Evolutionary conservation across 2,113 vertebrate genomes (phyloP), one percentile per base, ranked within the genome.

Genomic region (Hippotragus niger): DNA sequence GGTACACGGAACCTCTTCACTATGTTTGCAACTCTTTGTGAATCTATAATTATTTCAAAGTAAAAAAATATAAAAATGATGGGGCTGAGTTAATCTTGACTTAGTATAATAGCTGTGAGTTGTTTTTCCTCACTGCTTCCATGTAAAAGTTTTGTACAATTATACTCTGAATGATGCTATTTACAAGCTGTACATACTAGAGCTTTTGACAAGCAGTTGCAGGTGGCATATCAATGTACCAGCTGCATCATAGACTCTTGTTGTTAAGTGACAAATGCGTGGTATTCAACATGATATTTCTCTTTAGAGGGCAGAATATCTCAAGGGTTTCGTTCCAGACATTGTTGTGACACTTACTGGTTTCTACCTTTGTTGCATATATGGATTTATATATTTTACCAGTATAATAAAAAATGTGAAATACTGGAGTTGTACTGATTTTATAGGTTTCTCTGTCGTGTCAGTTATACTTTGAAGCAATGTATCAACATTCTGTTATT

Each of bases 211-310:
- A 76, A 93, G 78, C 89, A 91, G 45, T 78, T 97, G 93, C 93
- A 95, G 89, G 95, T 95, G 86, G 64, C 82, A 12, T 31, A 85
- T 82, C 91, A 60, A 88, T 36, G 62, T 86, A 60, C 87, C 64
- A 93, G 82, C 90, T 19, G 64, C 82, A 71, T 89, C 43, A 0
- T 71, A 67, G 53, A 52, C 76, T 86, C 88, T 93, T 55, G 85
- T 62, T 93, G 89, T 74, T 92, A 62, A 86, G 67, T 40, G 85
- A 76, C 60, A 93, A 96, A 78, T 53, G 93, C 89, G 57, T 95
- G 96, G 86, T 71, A 64, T 93, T 95, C 95, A 96, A 91, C 85
- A 76, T 97, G 97, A 95, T 92, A 96, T 82, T 93, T 97, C 92
- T 91, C 88, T 96, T 83, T 94, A 52, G 55, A 95, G 62, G 80